Percentiles rank a stretch among this genome's conserved stretches.
Evolutionary conservation across 2,113 vertebrate species (phyloP).

Genomic region (Theropithecus gelada): DNA sequence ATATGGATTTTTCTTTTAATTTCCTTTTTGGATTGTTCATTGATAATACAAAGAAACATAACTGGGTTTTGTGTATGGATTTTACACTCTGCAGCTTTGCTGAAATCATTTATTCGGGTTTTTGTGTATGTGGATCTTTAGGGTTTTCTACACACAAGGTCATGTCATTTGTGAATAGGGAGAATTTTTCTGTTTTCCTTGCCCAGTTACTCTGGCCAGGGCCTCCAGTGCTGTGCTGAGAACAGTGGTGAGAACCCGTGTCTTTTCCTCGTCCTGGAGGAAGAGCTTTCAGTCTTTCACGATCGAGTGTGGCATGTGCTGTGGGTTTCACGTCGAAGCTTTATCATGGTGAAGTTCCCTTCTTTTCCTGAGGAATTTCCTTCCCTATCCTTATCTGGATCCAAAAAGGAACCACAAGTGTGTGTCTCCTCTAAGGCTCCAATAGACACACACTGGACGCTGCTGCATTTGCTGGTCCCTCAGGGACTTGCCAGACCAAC

Average conservation of each 20-base stretch:
- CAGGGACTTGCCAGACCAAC: background rate
- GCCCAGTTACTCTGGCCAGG: background rate
- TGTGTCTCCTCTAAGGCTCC: background rate
- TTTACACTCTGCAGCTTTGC: background rate
- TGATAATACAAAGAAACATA: background rate
- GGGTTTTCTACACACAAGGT: background rate
- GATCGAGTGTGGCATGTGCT: rapidly evolving
- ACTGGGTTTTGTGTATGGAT: background rate
- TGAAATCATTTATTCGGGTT: background rate
- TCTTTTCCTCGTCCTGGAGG: background rate
- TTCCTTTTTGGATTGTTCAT: background rate
- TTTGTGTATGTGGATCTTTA: background rate
- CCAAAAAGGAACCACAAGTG: background rate
- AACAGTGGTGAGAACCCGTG: background rate
- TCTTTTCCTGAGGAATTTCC: background rate
- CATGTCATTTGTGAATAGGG: background rate
- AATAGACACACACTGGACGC: rapidly evolving
- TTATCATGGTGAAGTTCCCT: background rate
- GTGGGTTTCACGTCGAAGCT: background rate
- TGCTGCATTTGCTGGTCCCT: background rate
- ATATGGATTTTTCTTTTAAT: background rate
- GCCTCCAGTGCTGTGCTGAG: background rate
- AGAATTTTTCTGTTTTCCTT: background rate
- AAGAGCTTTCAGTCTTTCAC: background rate
- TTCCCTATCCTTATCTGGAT: background rate